Base-by-base conservation (phyloP, 2,888 invertebrate genomes). In the Camponotus fellah region DNA sequence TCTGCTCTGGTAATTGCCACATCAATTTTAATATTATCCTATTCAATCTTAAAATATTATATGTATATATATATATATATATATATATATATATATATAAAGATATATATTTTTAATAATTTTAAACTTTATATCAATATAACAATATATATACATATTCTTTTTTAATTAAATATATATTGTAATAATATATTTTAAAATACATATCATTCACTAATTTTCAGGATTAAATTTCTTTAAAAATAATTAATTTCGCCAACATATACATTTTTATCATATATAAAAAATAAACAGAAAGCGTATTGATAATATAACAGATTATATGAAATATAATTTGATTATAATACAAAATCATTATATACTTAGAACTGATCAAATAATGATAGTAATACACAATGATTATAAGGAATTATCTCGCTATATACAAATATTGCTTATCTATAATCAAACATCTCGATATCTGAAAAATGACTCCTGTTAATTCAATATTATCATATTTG, bases 1-100 rank as follows among this genome's bases (percentile, higher is more conserved):
- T 12, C 17, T 68, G 10, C 12, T 46, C 32, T 68, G 65, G 0
- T 66, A 14, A 43, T 1, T 26, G 37, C 1, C 8, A 8, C 2
- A n/a, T 26, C 10, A 56, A 49, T 49, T 64, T 75, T 14, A 75
- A 62, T 64, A 34, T 10, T 76, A 26, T 53, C 6, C 17, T n/a
- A 37, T 26, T 65, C 37, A 65, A 53, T 12, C 8, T 21, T 40
- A 17, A 76, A 76, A 26, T 21, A 46, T 26, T 26, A 26, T 26
- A 26, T 26, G 26, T 32, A 37, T 65, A 58, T 46, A 12, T 46
- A 46, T 10, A n/a, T 46, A 46, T 46, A 43, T 9, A 14, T 46
- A 46, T 12, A 12, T 10, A 58, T 32, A 10, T 60, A 26, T 26
- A 26, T 26, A 26, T 26, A 26, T 26, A 26, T 26, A 26, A 26